phyloP scores from a whole-genome alignment of 1,140 invertebrate genomes.

The Apis mellifera region Amel_HAv3.1 CM009932.2:9025501-9026000 shows the following conservation, averaged over 20 bases:
- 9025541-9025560: neutral
- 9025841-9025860: conserved; percentile 58
- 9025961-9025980: conserved; percentile 71
- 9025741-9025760: conserved; percentile 57
- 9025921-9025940: conserved; percentile 73
- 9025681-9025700: neutral
- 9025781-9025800: conserved; percentile 42
- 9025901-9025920: conserved; percentile 72
- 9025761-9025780: conserved; percentile 24
- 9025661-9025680: conserved; percentile 25
- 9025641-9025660: neutral
- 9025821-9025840: conserved; percentile 58
- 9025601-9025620: too few species aligned
- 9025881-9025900: conserved; percentile 59
- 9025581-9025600: too few species aligned
- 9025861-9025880: conserved; percentile 48
- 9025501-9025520: neutral
- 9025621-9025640: neutral
- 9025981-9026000: conserved; percentile 64
- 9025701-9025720: conserved; percentile 36
- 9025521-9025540: neutral
- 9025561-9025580: neutral
- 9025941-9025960: conserved; percentile 69
- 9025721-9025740: conserved; percentile 17
- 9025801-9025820: conserved; percentile 65